Evolutionary conservation across 2,113 vertebrate genomes (phyloP), one percentile per base, ranked within the genome.

Genomic region (Naja naja): DNA sequence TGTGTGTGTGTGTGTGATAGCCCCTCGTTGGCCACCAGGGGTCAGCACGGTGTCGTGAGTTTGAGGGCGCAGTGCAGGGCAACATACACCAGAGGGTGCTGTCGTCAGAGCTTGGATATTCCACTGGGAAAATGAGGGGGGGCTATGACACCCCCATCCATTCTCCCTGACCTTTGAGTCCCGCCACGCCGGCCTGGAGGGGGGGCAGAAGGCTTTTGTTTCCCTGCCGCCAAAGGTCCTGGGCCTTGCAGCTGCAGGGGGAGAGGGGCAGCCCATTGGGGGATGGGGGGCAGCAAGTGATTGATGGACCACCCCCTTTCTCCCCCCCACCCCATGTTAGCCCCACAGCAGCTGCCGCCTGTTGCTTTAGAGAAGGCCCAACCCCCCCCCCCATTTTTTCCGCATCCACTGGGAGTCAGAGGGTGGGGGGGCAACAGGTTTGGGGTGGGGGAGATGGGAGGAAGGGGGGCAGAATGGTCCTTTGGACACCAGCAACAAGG

Each of bases 301-400:
- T 93, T 52, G 88, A 93, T 93, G 92, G 27, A 22, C 56, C 34
- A 12, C 92, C 81, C 49, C 16, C 5, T 55, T 91, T 69, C 89
- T 90, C 47, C 55, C 49, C 49, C 6, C 5, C 45, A 47, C 45
- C 45, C 56, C 5, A 2, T 23, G 92, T 87, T 56, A 85, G 56
- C 14, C 11, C 27, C 7, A 43, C 11, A 3, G 56, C 85, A 91
- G 85, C 81, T 93, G 89, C 45, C 0, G 9, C 39, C 11, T 69
- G 55, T 55, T 20, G 55, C 85, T 60, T 64, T 39, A 7, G 54
- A 11, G 55, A 60, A 81, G 14, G 11, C 81, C 81, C 10, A 6
- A 4, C 0, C 43, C 22, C 27, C 45, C 0, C 43, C 22, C 27
- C 22, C 20, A 22, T 43, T 86, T 22, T 22, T 25, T 11, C 2